A percentile compares a stretch with the other conserved stretches of the same genome.
phyloP scores from a whole-genome alignment of 2,113 vertebrate genomes.

The Mungos mungo region DNA sequence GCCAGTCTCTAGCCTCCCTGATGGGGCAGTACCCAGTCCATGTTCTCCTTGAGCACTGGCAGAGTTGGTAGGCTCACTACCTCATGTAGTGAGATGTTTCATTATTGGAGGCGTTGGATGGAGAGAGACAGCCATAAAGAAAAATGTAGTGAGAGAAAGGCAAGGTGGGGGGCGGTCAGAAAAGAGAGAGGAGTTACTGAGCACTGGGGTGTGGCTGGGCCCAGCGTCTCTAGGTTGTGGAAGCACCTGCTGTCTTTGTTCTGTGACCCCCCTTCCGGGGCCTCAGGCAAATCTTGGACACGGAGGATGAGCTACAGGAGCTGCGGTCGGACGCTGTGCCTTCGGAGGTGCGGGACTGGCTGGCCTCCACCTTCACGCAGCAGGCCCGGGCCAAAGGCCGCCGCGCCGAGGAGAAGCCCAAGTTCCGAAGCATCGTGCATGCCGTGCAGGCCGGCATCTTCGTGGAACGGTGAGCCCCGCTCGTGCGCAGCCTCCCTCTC shows the following conservation, averaged over 20 bases:
- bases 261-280: not conserved
- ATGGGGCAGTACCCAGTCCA: no score
- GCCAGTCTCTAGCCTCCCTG: not conserved
- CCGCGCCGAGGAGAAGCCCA: slow-evolving; percentile 92
- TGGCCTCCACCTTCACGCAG: slow-evolving; percentile 95
- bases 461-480: slow-evolving; percentile 89
- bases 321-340: slow-evolving; percentile 93
- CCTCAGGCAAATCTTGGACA: slow-evolving; percentile 91
- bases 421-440: slow-evolving; percentile 96
- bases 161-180: not conserved
- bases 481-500: not conserved
- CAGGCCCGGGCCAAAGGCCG: slow-evolving; percentile 87
- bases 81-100: not conserved
- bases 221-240: not conserved
- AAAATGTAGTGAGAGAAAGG: not conserved
- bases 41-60: not conserved
- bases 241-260: not conserved
- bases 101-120: not conserved
- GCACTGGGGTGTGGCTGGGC: not conserved
- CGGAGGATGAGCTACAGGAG: slow-evolving; percentile 94
- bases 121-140: not conserved
- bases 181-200: not conserved
- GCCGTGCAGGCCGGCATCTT: slow-evolving; percentile 97
- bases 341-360: slow-evolving; percentile 94
- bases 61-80: not conserved